Evolutionary conservation across 2,888 invertebrate genomes (phyloP), one percentile per base, ranked within the genome.

Genomic region (Limnephilus rhombicus): DNA sequence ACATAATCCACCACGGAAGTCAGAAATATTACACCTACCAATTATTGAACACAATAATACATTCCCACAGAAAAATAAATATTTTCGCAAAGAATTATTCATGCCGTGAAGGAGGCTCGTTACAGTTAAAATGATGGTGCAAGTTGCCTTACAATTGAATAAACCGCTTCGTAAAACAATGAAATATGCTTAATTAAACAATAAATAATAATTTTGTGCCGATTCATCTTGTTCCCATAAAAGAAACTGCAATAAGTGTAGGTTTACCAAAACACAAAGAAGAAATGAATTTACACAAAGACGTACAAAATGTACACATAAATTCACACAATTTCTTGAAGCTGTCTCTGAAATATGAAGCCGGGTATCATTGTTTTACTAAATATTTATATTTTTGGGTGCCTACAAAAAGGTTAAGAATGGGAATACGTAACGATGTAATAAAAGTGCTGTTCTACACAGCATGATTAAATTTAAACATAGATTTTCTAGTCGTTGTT

Each of bases 221-320:
- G 68, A 89, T 89, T 89, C 88, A 89, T 37, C 80, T 89, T 89
- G 37, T 89, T 89, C 34, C 68, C 80, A 80, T 80, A 88, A 88
- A 37, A 68, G 18, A 34, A 68, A 34, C 41, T 34, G 85, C 45
- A 86, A 45, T 45, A 45, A n/a, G 45, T 86, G 86, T 45, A 45
- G 41, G 45, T 29, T 45, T 45, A 86, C 41, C 24, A 29, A 45
- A 45, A 45, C 45, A 41, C 86, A 86, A 37, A 86, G 86, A 86
- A 45, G 45, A 86, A 24, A 86, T 83, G 86, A 86, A 86, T 45
- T n/a, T 45, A 86, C n/a, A 68, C 68, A 68, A 68, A 24, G n/a
- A 68, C 68, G n/a, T 31, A 34, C n/a, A 85, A 85, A 37, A 41
- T 37, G n/a, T 82, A 34, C 41, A 37, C 41, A 85, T 37, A 85